Evolutionary conservation across 2,797 vertebrate genomes (phyloP).

Genomic region (Nyctibius grandis): DNA sequence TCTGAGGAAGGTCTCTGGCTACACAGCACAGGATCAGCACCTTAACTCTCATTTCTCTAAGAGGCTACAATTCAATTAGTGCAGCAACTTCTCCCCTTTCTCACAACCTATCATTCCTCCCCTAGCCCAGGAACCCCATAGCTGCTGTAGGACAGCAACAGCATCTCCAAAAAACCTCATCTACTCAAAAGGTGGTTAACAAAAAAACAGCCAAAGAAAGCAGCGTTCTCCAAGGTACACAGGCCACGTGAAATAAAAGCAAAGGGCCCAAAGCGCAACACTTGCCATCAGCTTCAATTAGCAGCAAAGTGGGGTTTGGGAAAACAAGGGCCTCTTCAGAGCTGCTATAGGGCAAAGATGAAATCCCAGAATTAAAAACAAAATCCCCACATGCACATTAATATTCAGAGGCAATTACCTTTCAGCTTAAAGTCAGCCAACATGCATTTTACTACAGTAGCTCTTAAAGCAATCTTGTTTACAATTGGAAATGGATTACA

Average conservation of each 20-base stretch:
- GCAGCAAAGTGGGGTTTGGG: constrained; percentile 27
- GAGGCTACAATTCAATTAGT: neutral
- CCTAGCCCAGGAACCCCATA: neutral
- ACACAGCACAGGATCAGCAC: neutral
- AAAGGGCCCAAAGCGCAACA: neutral
- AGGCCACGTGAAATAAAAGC: neutral
- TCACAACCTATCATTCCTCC: neutral
- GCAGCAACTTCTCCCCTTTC: neutral
- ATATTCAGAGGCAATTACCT: constrained; percentile 69
- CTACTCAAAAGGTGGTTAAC: neutral
- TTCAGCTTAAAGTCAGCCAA: constrained; percentile 64
- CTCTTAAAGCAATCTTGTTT: constrained; percentile 64
- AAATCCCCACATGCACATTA: constrained; percentile 62
- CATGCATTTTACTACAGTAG: constrained; percentile 56
- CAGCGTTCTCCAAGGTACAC: neutral
- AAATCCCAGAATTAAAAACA: constrained; percentile 63
- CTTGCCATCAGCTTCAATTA: constrained; percentile 41
- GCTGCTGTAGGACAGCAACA: neutral
- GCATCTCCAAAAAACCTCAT: neutral
- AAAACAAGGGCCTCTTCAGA: constrained; percentile 48
- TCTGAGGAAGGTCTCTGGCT: neutral
- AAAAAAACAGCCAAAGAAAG: neutral
- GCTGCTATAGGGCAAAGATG: constrained; percentile 40
- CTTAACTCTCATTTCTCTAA: neutral
- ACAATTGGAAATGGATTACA: constrained; percentile 60